Evolutionary conservation across 2,888 invertebrate genomes (phyloP).

Genomic region (Ceraclea dissimilis): DNA sequence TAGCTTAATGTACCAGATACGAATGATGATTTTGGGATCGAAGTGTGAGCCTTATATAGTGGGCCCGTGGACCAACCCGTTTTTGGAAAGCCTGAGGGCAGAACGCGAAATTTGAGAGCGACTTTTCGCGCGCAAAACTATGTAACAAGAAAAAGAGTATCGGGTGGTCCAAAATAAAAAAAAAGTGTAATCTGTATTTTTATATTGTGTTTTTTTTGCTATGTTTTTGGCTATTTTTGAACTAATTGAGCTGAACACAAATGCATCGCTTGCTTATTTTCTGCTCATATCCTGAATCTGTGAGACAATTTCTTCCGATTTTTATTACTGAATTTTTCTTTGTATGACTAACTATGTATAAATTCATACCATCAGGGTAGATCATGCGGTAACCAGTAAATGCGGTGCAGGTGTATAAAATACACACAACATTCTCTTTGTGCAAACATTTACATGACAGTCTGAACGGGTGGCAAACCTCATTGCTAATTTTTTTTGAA

Average conservation of each 20-base stretch:
- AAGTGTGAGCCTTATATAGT: conserved; percentile 21
- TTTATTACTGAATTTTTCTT: too few species aligned
- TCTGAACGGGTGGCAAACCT: too few species aligned
- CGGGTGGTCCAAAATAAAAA: background rate
- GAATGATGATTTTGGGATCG: conserved; percentile 24
- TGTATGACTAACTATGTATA: too few species aligned
- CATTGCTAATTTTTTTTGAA: too few species aligned
- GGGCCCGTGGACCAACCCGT: conserved; percentile 11
- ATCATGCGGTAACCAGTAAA: too few species aligned
- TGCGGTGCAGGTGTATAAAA: too few species aligned
- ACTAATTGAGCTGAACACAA: background rate
- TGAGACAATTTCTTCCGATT: too few species aligned
- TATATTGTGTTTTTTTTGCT: background rate
- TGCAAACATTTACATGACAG: too few species aligned
- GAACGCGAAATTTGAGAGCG: conserved; percentile 19
- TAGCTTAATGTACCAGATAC: conserved; percentile 25
- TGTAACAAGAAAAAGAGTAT: conserved; percentile 3
- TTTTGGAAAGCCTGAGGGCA: conserved; percentile 12
- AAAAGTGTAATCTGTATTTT: background rate
- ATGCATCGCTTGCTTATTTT: too few species aligned
- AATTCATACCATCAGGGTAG: too few species aligned
- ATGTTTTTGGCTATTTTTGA: background rate
- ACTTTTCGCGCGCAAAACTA: conserved; percentile 18
- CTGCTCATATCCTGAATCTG: too few species aligned
- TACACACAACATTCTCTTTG: too few species aligned